These are phyloP conservation scores for Stomatorhinus walkeri DNA, from an alignment of 2,797 vertebrate species.

Conservation along the genomic window DNA sequence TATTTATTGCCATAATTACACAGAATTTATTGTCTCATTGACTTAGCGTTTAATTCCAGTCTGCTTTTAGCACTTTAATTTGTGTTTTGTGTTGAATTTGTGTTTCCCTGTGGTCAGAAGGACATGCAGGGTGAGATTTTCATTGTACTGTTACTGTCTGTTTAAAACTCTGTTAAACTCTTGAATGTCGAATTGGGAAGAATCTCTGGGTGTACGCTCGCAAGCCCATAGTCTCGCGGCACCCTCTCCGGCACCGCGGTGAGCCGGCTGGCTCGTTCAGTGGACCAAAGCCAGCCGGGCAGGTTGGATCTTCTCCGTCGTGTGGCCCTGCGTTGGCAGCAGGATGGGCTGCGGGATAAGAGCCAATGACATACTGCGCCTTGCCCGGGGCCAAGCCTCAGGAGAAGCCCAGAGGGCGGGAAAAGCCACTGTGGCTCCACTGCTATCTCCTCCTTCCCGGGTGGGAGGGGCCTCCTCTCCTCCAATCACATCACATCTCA, in stretches of 20 bases:
- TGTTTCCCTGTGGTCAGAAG: background rate
- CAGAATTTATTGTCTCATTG: background rate
- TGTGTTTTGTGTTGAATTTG: background rate
- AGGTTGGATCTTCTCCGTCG: background rate
- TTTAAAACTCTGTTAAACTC: background rate
- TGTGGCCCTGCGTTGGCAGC: background rate
- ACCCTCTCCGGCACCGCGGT: background rate
- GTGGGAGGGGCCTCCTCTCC: background rate
- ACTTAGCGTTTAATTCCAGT: background rate
- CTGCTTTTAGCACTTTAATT: background rate
- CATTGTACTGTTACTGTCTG: background rate
- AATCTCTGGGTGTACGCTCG: background rate
- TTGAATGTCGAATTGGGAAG: background rate
- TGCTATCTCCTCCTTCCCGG: background rate
- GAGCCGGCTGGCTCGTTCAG: background rate
- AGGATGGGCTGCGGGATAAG: background rate
- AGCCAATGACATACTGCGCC: background rate
- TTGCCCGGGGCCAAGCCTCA: slow-evolving; percentile 44
- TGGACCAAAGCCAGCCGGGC: background rate
- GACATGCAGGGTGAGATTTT: background rate
- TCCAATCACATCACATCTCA: background rate
- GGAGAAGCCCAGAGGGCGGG: slow-evolving; percentile 29
- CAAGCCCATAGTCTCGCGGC: background rate
- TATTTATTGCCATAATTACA: background rate
- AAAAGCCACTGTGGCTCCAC: background rate